Conservation (phyloP, 2,113 vertebrate species). For the Tragelaphus scriptus region DNA sequence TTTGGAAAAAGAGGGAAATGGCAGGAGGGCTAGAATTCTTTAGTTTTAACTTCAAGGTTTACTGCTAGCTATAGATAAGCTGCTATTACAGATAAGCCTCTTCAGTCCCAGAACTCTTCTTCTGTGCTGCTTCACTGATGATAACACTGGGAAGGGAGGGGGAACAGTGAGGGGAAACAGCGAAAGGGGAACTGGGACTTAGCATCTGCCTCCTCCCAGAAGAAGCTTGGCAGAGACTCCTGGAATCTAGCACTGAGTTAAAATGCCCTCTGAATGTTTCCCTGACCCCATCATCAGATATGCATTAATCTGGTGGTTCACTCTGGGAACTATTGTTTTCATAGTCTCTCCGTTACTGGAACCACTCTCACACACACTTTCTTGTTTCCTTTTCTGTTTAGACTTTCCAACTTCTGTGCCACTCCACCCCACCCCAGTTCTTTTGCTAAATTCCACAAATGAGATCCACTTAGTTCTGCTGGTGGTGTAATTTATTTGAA, state of each 20-base stretch:
- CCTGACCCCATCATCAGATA: constrained; percentile 34
- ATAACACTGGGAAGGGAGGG: not conserved
- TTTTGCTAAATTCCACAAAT: constrained; percentile 1
- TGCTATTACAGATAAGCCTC: constrained; percentile 66
- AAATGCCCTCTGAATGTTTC: constrained; percentile 54
- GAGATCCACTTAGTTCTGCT: constrained; percentile 11
- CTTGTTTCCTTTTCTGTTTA: constrained; percentile 15
- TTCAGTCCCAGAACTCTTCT: constrained; percentile 18
- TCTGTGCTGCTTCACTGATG: constrained; percentile 19
- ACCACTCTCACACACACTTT: not conserved
- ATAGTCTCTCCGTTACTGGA: not conserved
- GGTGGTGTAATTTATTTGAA: not conserved
- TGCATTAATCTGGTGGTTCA: not conserved
- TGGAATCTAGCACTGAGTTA: constrained; percentile 22
- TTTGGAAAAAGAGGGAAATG: not conserved
- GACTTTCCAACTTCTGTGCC: not conserved
- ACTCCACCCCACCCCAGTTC: not conserved
- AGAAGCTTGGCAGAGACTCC: constrained; percentile 37
- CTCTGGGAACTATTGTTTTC: not conserved
- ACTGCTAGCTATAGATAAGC: constrained; percentile 62
- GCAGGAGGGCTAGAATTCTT: constrained; percentile 51
- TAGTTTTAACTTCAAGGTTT: constrained; percentile 68
- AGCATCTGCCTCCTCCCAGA: not conserved
- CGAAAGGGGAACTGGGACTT: not conserved
- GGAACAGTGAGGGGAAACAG: not conserved